These are phyloP conservation scores for Capreolus pygargus DNA, from an alignment of 2,113 vertebrate species.

Conservation along the genomic window DNA sequence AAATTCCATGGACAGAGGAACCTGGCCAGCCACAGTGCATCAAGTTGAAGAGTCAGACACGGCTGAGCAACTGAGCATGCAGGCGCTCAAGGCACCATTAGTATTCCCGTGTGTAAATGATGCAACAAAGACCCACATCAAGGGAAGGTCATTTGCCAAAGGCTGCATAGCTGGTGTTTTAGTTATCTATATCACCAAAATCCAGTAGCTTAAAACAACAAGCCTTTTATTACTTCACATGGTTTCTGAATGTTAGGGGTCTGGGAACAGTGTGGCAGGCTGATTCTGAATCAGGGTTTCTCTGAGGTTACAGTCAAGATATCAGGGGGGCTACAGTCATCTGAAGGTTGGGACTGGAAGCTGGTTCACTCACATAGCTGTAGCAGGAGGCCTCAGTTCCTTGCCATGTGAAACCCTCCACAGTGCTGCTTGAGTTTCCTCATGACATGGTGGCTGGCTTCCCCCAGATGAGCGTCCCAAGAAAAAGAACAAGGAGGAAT, in stretches of 20 bases:
- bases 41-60: background rate
- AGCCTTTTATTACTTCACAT: background rate
- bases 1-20: background rate
- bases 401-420: background rate
- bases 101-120: background rate
- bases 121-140: background rate
- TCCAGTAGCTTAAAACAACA: background rate
- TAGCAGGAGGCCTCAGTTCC: background rate
- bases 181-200: background rate
- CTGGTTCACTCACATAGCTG: background rate
- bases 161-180: background rate
- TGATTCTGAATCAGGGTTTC: background rate
- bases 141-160: background rate
- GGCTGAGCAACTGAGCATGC: background rate
- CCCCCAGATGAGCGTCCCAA: background rate
- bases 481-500: background rate
- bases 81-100: background rate
- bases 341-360: background rate
- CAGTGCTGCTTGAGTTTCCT: background rate
- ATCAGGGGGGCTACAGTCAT: background rate
- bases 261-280: background rate
- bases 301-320: background rate
- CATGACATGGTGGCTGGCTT: background rate
- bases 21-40: background rate
- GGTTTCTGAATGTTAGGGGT: background rate